Base-by-base conservation (phyloP, 2,888 invertebrate species). In the Perdita meconis region DNA sequence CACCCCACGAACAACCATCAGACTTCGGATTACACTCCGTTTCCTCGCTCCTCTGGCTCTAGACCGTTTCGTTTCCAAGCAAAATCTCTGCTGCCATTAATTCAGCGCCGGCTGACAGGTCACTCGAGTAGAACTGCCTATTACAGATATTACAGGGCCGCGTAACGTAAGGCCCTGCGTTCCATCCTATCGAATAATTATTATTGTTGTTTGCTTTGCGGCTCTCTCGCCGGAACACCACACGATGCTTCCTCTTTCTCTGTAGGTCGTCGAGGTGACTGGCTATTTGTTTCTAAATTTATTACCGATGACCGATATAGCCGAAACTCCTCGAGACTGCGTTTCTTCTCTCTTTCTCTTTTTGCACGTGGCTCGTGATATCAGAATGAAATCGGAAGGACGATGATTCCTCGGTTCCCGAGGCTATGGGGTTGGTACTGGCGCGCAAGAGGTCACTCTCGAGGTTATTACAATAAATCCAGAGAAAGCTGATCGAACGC, bases 141-240 rank as follows among this genome's bases (percentile, higher is more conserved):
- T 92, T 91, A 91, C 89, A 91, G 91, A 92, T 91, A 91, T 91
- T 90, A 89, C 88, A 81, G 81, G 85, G 83, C 84, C 82, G 83
- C 83, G 80, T 82, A 87, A 80, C 83, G 80, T 82, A 87, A 80
- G 79, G 71, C 64, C 42, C 61, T 50, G 16, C 36, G 30, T 30
- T 53, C 44, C 60, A 50, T 80, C 85, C 86, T 90, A 92, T 91
- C 91, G 89, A 91, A 92, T 92, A 92, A 92, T 92, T 91, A 92
- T 92, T 92, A 92, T 92, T 92, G 91, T 92, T 92, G 92, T 92
- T 92, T 92, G 92, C 92, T 91, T 91, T 91, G 88, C 90, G 51
- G 66, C 60, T 60, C 51, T 61, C 59, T 67, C 60, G 67, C 59
- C 40, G 22, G n/a, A 26, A 34, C 59, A 12, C 12, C 64, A 6